A percentile compares a stretch with the other conserved stretches of the same genome.
Conservation (phyloP, 2,888 invertebrate species). For the Cheiracanthium punctorium region DNA sequence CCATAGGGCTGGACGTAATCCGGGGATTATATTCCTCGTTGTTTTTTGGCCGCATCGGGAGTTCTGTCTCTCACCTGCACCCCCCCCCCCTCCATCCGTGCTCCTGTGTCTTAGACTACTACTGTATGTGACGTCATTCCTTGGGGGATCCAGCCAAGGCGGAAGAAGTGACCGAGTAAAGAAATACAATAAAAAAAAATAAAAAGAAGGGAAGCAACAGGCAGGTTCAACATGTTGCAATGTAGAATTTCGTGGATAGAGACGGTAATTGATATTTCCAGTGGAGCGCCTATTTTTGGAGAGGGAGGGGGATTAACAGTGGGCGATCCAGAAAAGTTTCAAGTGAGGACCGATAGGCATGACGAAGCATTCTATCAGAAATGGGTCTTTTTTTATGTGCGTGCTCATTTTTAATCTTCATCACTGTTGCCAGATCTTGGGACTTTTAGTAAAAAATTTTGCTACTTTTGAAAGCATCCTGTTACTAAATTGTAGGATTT, state of each 20-base stretch:
- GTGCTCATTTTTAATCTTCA: too few relatives aligned
- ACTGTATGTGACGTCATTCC: slow-evolving; percentile 55
- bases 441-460: too few relatives aligned
- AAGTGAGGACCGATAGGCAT: too few relatives aligned
- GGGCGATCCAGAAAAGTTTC: too few relatives aligned
- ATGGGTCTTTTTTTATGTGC: too few relatives aligned
- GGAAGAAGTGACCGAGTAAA: not conserved
- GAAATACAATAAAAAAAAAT: too few relatives aligned
- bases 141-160: not conserved
- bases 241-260: not conserved
- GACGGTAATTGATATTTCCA: slow-evolving; percentile 8
- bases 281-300: too few relatives aligned
- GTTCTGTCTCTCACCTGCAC: slow-evolving; percentile 3
- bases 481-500: too few relatives aligned
- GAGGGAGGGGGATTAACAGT: too few relatives aligned
- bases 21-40: slow-evolving; percentile 66
- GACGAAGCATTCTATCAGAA: too few relatives aligned
- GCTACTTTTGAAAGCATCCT: too few relatives aligned
- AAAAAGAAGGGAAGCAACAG: slow-evolving; percentile 41
- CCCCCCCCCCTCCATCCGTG: not conserved
- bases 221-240: slow-evolving; percentile 46
- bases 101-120: not conserved
- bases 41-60: slow-evolving; percentile 51
- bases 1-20: slow-evolving; percentile 62
- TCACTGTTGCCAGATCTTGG: too few relatives aligned